Percentiles rank a stretch among this genome's conserved stretches.
These are phyloP conservation scores for Drosophila colorata DNA, from an alignment of 2,888 invertebrate genomes.

Conservation along the genomic window DNA sequence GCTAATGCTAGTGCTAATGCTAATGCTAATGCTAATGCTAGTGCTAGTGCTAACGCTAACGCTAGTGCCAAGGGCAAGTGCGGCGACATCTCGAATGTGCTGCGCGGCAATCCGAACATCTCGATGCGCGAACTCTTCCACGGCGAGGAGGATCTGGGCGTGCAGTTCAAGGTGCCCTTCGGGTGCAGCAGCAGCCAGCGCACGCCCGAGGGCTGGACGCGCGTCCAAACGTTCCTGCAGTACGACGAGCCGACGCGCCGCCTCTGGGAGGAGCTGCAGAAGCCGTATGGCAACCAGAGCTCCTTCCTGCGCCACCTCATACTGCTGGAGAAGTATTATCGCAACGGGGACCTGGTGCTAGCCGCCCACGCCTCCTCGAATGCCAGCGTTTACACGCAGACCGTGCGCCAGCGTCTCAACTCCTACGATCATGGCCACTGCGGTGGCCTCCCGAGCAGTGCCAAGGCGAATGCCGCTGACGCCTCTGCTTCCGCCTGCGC, in stretches of 20 bases:
- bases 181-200: slow-evolving; percentile 86
- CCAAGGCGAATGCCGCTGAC: slow-evolving; percentile 11
- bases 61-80: slow-evolving; percentile 30
- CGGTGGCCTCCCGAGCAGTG: slow-evolving; percentile 64
- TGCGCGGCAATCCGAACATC: slow-evolving; percentile 90
- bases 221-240: slow-evolving; percentile 91
- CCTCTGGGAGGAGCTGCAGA: slow-evolving; percentile 92
- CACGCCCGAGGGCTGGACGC: slow-evolving; percentile 94
- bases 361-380: slow-evolving; percentile 90
- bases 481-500: slow-evolving; percentile 1
- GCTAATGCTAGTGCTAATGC: slow-evolving; percentile 1
- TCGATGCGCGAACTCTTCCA: slow-evolving; percentile 93
- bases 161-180: slow-evolving; percentile 91
- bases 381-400: slow-evolving; percentile 92
- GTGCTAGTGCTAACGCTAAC: background rate
- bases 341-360: slow-evolving; percentile 91
- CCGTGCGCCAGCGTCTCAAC: slow-evolving; percentile 91
- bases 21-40: background rate
- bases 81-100: slow-evolving; percentile 83
- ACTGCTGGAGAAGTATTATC: slow-evolving; percentile 92
- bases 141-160: slow-evolving; percentile 92
- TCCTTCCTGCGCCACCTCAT: slow-evolving; percentile 93
- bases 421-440: slow-evolving; percentile 89
- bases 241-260: slow-evolving; percentile 93
- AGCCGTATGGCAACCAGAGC: slow-evolving; percentile 95